Base-by-base conservation (phyloP, 2,888 invertebrate genomes). In the Magallana nippona region DNA sequence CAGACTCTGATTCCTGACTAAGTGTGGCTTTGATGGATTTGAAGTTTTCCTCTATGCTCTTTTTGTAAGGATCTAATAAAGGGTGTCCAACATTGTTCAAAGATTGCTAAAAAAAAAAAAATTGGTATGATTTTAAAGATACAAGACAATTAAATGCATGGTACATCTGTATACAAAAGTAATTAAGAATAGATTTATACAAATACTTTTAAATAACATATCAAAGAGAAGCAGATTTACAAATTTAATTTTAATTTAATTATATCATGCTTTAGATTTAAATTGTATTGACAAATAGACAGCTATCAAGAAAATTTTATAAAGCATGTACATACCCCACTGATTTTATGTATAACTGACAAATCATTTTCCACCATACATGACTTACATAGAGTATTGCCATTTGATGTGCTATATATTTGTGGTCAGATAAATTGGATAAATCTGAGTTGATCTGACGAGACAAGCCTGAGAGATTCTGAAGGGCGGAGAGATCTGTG, bases 331-430 rank as follows among this genome's bases (percentile, higher is more conserved):
- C 32, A 32, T 32, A 2, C 5, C 32, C 32, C 5, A 32, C 15
- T 79, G n/a, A 17, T 79, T 55, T 79, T 79, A 11, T 79, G 55
- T 13, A 5, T n/a, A 1, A 0, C 11, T 79, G 17, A 17, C 44
- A 15, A 55, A 19, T 10, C 60, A 3, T 60, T 19, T 60, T 60
- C 10, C 3, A n/a, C n/a, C n/a, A n/a, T n/a, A n/a, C 22, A n/a
- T 55, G 82, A 90, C 92, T 91, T 86, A 92, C 92, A 90, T 91
- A 91, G 1, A 92, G 83, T 22, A 92, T 86, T 17, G 92, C 91
- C 10, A 92, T 86, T 83, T 92, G 92, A 83, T 92, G 92, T 44
- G 92, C 91, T 19, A 92, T 88, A 84, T 92, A 92, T 85, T 92
- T 92, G 80, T 90, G 91, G 27, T 91, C 90, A 1, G 88, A 78